phyloP scores from a whole-genome alignment of 2,797 vertebrate species.

The Eremophila alpestris region DNA sequence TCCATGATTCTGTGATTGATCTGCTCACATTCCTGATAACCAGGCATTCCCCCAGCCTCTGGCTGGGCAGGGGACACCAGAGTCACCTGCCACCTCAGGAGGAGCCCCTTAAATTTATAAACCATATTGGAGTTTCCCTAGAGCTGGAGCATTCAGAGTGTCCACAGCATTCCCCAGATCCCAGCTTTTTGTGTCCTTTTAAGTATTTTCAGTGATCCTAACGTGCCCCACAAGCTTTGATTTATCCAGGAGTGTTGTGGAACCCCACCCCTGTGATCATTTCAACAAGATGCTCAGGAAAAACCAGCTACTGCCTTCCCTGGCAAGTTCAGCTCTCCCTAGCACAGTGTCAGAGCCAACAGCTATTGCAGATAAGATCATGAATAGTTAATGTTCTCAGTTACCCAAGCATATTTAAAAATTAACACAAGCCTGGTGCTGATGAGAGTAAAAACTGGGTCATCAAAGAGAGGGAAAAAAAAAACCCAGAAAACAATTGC shows the following conservation, averaged over 20 bases:
- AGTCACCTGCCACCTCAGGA: not conserved
- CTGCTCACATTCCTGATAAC: not conserved
- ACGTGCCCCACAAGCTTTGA: not conserved
- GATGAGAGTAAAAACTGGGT: constrained; percentile 54
- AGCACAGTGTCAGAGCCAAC: not conserved
- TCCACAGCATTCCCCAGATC: not conserved
- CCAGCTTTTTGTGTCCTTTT: not conserved
- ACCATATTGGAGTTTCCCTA: not conserved
- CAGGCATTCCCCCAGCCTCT: not conserved
- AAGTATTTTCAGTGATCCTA: fast-evolving
- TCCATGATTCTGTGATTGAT: not conserved
- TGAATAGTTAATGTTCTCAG: constrained; percentile 56
- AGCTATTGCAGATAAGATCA: constrained; percentile 43
- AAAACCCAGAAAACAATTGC: constrained; percentile 24
- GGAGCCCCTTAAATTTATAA: not conserved
- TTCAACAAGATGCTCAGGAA: constrained; percentile 41
- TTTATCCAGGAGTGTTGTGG: not conserved
- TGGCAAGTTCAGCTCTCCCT: not conserved
- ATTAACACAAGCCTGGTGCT: constrained; percentile 48
- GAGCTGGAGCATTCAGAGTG: not conserved
- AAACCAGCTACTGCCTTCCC: constrained; percentile 16
- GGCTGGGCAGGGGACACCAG: not conserved
- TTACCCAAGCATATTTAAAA: constrained; percentile 66
- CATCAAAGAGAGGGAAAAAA: constrained; percentile 51
- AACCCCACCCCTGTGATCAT: not conserved